phyloP scores from a whole-genome alignment of 2,797 vertebrate species.

The Acipenser ruthenus region DNA sequence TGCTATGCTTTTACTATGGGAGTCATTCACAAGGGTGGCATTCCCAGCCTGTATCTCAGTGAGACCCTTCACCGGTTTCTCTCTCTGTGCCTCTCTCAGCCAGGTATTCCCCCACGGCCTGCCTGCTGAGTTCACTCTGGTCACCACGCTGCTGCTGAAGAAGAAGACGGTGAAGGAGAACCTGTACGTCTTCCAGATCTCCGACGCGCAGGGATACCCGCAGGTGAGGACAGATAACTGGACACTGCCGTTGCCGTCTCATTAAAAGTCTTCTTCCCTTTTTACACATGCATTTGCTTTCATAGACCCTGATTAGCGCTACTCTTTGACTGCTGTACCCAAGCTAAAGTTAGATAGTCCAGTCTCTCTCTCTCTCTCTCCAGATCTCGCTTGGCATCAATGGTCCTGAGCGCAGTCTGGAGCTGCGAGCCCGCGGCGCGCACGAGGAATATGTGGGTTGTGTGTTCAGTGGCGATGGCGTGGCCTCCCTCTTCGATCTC shows the following conservation, averaged over 20 bases:
- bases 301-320: too few relatives aligned
- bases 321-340: too few relatives aligned
- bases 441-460: constrained; percentile 46
- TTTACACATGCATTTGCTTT: too few relatives aligned
- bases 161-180: constrained; percentile 72
- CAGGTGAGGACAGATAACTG: constrained; percentile 57
- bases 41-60: too few relatives aligned
- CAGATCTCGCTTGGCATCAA: constrained; percentile 83
- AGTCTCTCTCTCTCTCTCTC: neutral
- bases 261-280: too few relatives aligned
- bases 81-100: constrained; percentile 42
- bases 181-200: constrained; percentile 86
- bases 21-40: too few relatives aligned
- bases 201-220: constrained; percentile 78
- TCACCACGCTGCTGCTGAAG: constrained; percentile 83
- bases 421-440: constrained; percentile 54
- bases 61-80: neutral
- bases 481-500: constrained; percentile 74
- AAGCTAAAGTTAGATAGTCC: too few relatives aligned
- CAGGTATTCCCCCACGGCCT: constrained; percentile 79
- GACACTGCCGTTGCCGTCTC: too few relatives aligned
- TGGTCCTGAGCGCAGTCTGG: constrained; percentile 68
- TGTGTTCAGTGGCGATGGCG: constrained; percentile 63
- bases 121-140: constrained; percentile 76
- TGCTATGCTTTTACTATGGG: too few relatives aligned